phyloP scores from a whole-genome alignment of 2,888 invertebrate species.

The Onthophagus sagittarius region DNA sequence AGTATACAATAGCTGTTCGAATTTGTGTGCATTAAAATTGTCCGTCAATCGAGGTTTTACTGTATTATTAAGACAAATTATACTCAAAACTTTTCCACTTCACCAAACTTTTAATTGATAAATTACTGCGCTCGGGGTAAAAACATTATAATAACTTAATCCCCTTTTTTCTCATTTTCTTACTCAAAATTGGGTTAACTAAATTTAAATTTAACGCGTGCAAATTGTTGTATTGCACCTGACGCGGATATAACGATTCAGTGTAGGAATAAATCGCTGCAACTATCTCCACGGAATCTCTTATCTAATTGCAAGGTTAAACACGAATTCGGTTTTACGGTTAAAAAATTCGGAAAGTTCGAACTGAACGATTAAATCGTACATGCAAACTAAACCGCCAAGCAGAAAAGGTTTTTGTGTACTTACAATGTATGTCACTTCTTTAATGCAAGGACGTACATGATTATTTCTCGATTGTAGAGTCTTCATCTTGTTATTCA shows the following conservation, averaged over 20 bases:
- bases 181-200: conserved; percentile 1
- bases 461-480: neutral
- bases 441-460: conserved; percentile 8
- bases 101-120: neutral
- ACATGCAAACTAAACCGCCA: neutral
- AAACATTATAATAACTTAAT: neutral
- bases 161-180: neutral
- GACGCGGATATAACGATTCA: conserved; percentile 1
- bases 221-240: conserved; percentile 1
- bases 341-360: conserved; percentile 3
- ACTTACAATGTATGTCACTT: conserved; percentile 7
- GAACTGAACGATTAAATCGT: neutral
- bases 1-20: no score
- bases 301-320: conserved; percentile 10
- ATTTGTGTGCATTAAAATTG: no score
- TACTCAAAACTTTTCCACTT: neutral
- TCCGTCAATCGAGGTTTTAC: no score
- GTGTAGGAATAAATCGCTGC: neutral
- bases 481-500: neutral
- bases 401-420: neutral
- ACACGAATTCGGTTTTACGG: neutral
- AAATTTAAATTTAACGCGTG: conserved; percentile 2
- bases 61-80: neutral
- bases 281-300: conserved; percentile 6
- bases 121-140: neutral